Base-by-base conservation (phyloP, 2,888 invertebrate species). In the Hymenopus coronatus region DNA sequence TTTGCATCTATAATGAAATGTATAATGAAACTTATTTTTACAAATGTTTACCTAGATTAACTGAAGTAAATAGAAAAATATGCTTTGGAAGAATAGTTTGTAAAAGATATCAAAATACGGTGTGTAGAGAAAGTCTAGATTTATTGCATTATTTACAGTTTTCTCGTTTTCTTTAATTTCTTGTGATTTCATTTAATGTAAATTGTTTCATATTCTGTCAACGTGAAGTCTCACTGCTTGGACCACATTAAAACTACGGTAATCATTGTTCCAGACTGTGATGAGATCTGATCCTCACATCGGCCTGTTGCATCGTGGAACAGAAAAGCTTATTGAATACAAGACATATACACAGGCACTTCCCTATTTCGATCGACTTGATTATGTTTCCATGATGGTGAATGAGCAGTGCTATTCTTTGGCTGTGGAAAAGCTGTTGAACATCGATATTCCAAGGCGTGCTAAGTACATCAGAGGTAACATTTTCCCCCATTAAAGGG, bases 371-470 rank as follows among this genome's bases (percentile, higher is more conserved):
- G 99, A 99, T 94, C 96, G 99, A 0, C 94, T 99, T 88, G 99
- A 99, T 94, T 99, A 99, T 92, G 99, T 99, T 0, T 99, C 99
- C 0, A 99, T 99, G 99, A 99, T 99, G 99, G 98, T 98, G 93
- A 99, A 99, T 92, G 99, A 99, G 92, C 99, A 99, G 92, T 98
- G 98, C 92, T 99, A 97, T 93, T 98, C 98, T 1, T 92, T 99
- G 90, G 99, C 99, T 0, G 97, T 99, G 0, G 99, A 99, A 93
- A 99, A 99, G 92, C 94, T 99, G 2, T 94, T 99, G 0, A 99
- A 99, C 92, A 98, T 99, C 90, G 98, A 99, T 70, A 95, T 98
- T n/a, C 99, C 99, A 0, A 90, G 97, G 0, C 94, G 99, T 88
- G 99, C 99, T 0, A 99, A 99, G 93, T 99, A 97, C 92, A 99